Conservation (phyloP, 2,888 invertebrate species). For the Parnassius smintheus region DNA sequence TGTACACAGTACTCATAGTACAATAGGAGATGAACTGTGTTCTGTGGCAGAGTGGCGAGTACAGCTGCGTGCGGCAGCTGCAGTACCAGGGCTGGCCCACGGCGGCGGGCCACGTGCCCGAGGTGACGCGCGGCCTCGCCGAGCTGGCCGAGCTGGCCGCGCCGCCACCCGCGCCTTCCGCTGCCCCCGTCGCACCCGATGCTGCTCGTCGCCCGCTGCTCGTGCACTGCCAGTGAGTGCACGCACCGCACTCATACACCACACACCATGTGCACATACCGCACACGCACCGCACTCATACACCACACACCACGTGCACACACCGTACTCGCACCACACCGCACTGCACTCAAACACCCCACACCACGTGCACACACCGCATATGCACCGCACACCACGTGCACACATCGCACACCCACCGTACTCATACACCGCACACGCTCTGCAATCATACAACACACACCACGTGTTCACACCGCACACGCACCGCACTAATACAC, state of each 20-base stretch:
- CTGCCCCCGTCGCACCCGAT: conserved; percentile 70
- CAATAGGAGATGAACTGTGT: too few species aligned
- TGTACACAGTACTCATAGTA: too few species aligned
- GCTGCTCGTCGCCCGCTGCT: conserved; percentile 84
- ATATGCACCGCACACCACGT: background rate
- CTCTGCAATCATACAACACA: too few species aligned
- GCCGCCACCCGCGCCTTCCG: conserved; percentile 56
- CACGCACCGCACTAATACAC: too few species aligned
- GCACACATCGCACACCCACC: too few species aligned
- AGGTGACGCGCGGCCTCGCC: conserved; percentile 92
- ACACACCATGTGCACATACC: background rate
- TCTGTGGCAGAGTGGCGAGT: conserved; percentile 84
- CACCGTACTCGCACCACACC: too few species aligned
- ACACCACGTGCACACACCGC: background rate
- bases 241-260: background rate
- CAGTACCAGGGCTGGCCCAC: conserved; percentile 97
- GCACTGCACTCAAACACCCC: conserved; percentile 32
- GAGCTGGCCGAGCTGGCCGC: conserved; percentile 90
- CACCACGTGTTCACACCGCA: too few species aligned
- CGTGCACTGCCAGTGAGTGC: conserved; percentile 85
- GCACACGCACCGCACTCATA: background rate
- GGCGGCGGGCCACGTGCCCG: conserved; percentile 93
- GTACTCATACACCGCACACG: too few species aligned
- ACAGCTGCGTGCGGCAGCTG: conserved; percentile 88
- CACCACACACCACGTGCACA: background rate